Conservation (phyloP, 1,140 invertebrate genomes). For the Neuroterus valhalla region DNA sequence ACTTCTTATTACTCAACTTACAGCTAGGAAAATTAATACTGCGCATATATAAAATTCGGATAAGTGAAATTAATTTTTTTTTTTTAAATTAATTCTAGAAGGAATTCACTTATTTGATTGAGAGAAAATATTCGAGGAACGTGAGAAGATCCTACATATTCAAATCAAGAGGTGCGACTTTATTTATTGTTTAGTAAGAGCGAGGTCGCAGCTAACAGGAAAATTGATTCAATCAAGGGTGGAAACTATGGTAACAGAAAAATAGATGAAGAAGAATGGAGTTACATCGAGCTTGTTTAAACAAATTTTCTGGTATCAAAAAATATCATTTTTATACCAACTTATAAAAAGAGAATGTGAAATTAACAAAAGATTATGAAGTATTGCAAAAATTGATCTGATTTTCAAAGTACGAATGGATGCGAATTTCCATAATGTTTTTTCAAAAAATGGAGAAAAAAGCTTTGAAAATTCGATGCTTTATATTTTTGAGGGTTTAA, state of each 20-base stretch:
- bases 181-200: background rate
- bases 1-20: too few species aligned
- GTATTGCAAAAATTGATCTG: too few species aligned
- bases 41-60: background rate
- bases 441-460: too few species aligned
- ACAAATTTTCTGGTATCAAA: background rate
- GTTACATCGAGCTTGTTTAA: background rate
- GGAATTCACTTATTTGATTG: background rate
- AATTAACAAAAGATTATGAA: too few species aligned
- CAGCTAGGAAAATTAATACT: too few species aligned
- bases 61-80: slow-evolving; percentile 1
- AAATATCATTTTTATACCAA: too few species aligned
- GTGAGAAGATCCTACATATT: background rate
- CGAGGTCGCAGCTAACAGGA: background rate
- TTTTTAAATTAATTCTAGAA: background rate
- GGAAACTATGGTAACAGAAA: background rate
- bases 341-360: too few species aligned
- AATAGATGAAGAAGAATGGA: background rate
- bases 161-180: slow-evolving; percentile 3
- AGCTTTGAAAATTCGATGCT: too few species aligned
- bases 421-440: too few species aligned
- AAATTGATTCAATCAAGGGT: background rate
- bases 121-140: background rate
- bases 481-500: too few species aligned
- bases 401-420: too few species aligned